A percentile compares a stretch with the other conserved stretches of the same genome.
Evolutionary conservation across 2,113 vertebrate genomes (phyloP).

Genomic region (Colius striatus): DNA sequence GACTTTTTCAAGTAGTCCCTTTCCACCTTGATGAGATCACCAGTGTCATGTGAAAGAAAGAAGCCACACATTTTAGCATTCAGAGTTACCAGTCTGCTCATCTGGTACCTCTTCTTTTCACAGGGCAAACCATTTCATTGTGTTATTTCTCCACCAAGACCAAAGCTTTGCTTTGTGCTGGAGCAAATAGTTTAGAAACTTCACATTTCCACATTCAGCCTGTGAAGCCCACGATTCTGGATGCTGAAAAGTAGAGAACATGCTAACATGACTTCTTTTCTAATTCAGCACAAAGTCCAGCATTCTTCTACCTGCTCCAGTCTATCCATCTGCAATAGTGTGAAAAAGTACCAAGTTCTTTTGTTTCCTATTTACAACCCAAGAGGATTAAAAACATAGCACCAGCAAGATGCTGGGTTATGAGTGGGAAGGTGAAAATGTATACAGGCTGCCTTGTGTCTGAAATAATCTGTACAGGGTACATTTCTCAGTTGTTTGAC

Average conservation of each 20-base stretch:
- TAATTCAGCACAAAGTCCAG: not conserved
- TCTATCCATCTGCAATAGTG: not conserved
- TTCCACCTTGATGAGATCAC: not conserved
- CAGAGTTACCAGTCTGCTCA: not conserved
- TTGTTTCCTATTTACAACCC: conserved; percentile 35
- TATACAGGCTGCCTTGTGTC: conserved; percentile 28
- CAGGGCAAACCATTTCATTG: not conserved
- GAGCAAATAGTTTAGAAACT: not conserved
- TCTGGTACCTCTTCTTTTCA: not conserved
- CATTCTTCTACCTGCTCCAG: not conserved
- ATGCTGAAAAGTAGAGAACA: not conserved
- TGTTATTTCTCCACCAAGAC: not conserved
- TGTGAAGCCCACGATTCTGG: not conserved
- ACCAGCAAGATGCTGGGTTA: conserved; percentile 18
- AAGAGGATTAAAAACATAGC: conserved; percentile 24
- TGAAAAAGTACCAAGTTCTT: conserved; percentile 12
- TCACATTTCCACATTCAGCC: not conserved
- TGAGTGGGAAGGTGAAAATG: conserved; percentile 65
- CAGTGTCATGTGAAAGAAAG: not conserved
- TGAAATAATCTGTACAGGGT: conserved; percentile 55
- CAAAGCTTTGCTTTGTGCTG: not conserved
- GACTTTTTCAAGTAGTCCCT: not conserved
- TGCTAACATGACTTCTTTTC: not conserved
- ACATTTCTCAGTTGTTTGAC: conserved; percentile 51
- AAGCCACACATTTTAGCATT: not conserved